These are phyloP conservation scores for Vanacampus margaritifer DNA, from an alignment of 2,113 vertebrate species.

Conservation along the genomic window DNA sequence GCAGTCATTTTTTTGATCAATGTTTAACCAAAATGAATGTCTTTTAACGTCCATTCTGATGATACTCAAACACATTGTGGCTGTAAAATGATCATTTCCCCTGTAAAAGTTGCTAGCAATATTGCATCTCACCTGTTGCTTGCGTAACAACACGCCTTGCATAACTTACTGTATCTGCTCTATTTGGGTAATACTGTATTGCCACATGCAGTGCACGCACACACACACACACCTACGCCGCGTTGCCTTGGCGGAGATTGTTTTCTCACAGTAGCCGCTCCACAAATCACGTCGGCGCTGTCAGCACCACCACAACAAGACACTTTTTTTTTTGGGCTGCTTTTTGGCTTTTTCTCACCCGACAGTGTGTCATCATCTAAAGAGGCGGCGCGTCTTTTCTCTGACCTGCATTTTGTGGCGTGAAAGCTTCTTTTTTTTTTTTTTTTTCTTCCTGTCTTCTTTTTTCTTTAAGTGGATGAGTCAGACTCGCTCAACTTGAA, in stretches of 20 bases:
- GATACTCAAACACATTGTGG: too few relatives aligned
- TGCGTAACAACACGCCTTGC: slow-evolving; percentile 9
- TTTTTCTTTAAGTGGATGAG: slow-evolving; percentile 27
- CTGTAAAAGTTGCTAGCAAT: too few relatives aligned
- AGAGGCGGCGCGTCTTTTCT: slow-evolving; percentile 21
- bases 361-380: slow-evolving; percentile 44
- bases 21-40: too few relatives aligned
- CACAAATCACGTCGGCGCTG: neutral
- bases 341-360: slow-evolving; percentile 27
- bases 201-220: neutral
- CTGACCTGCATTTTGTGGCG: slow-evolving; percentile 40
- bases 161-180: neutral
- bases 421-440: neutral
- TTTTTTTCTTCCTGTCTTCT: neutral
- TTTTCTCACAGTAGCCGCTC: slow-evolving; percentile 33
- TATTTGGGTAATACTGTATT: neutral
- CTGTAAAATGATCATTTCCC: too few relatives aligned
- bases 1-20: too few relatives aligned
- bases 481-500: slow-evolving; percentile 32
- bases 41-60: too few relatives aligned
- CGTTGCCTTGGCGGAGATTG: neutral
- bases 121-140: slow-evolving; percentile 5
- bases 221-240: neutral
- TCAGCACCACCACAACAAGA: slow-evolving; percentile 7
- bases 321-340: slow-evolving; percentile 6